Conservation (phyloP, 2,113 vertebrate genomes). For the Microtus ochrogaster region DNA sequence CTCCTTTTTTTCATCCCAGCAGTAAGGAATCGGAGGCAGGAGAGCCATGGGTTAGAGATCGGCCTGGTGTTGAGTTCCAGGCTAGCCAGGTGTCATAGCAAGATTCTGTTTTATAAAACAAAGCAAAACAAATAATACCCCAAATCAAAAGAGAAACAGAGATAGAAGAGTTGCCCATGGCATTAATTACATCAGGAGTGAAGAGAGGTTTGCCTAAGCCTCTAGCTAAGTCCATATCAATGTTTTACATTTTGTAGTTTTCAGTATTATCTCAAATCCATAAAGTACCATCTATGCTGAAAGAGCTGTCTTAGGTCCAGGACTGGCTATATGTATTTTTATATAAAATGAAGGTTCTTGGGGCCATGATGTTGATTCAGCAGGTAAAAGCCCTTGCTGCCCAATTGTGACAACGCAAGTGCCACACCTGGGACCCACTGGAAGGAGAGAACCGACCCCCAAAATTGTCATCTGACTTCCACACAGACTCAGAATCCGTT, state of each 20-base stretch:
- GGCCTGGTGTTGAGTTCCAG: neutral
- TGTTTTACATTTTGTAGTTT: neutral
- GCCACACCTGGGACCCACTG: too few relatives aligned
- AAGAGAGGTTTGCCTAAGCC: neutral
- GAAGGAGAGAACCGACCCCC: neutral
- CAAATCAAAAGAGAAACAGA: neutral
- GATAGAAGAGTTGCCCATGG: neutral
- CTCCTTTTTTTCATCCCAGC: neutral
- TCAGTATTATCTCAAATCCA: neutral
- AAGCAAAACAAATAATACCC: neutral
- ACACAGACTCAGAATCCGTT: neutral
- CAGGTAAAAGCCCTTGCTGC: neutral
- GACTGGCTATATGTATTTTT: neutral
- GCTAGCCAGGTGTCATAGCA: neutral
- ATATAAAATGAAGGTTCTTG: constrained; percentile 27
- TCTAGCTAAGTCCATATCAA: neutral
- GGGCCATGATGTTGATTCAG: neutral
- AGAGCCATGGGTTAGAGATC: neutral
- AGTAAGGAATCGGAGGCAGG: neutral
- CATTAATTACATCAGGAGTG: neutral
- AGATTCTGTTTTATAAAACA: neutral
- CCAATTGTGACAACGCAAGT: neutral
- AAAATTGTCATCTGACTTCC: neutral
- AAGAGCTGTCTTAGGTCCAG: neutral
- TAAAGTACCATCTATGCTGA: neutral